Conservation (phyloP, 1,140 invertebrate genomes). For the Ptiloglossa arizonensis region DNA sequence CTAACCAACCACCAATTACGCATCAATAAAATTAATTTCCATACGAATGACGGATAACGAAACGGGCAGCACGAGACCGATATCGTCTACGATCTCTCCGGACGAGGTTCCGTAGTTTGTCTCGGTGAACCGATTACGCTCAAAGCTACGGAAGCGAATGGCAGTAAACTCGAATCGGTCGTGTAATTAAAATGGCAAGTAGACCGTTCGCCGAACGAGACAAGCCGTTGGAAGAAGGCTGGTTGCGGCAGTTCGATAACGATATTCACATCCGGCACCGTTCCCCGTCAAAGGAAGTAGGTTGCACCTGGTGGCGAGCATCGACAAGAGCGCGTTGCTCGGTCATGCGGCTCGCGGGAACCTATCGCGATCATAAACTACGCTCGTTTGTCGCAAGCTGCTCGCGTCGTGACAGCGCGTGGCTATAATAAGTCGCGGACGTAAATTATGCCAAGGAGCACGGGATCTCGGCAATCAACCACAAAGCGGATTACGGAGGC, state of each 20-base stretch:
- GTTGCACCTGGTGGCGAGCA: constrained; percentile 30
- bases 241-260: constrained; percentile 18
- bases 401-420: not conserved
- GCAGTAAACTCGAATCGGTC: not conserved
- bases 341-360: not conserved
- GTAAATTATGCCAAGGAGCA: constrained; percentile 36
- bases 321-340: constrained; percentile 3
- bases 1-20: too few relatives aligned
- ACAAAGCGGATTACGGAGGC: constrained; percentile 45
- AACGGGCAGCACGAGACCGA: too few relatives aligned
- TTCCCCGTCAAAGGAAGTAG: constrained; percentile 43
- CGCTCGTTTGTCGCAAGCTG: constrained; percentile 9
- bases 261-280: constrained; percentile 41
- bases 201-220: not conserved
- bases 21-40: too few relatives aligned
- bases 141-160: not conserved
- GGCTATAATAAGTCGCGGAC: constrained; percentile 24
- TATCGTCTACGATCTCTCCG: too few relatives aligned
- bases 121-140: not conserved
- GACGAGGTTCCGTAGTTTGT: not conserved
- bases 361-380: constrained; percentile 39
- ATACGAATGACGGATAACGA: too few relatives aligned
- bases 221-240: constrained; percentile 18
- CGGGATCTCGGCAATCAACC: constrained; percentile 36
- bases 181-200: constrained; percentile 33